A percentile compares a stretch with the other conserved stretches of the same genome.
These are phyloP conservation scores for Nomada fucata DNA, from an alignment of 2,888 invertebrate genomes.

Conservation along the genomic window DNA sequence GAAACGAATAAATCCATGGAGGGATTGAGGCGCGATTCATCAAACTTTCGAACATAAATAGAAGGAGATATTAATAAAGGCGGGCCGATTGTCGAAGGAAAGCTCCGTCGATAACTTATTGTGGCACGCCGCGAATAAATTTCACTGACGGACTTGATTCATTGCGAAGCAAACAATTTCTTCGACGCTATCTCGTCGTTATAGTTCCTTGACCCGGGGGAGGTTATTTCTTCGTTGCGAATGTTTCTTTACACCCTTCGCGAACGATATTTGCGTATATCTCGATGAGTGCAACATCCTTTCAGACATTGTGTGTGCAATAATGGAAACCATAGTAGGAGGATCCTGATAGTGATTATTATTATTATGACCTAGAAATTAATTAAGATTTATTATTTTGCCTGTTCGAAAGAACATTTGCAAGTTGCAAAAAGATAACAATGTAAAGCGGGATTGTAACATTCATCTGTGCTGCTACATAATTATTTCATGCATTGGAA, in stretches of 20 bases:
- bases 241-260: neutral
- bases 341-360: too few species aligned
- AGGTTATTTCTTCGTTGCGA: conserved; percentile 14
- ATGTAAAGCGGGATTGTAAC: too few species aligned
- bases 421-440: too few species aligned
- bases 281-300: neutral
- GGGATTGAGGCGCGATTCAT: conserved; percentile 29
- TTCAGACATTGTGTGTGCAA: neutral
- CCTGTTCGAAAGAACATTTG: too few species aligned
- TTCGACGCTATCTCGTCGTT: conserved; percentile 13
- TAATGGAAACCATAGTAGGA: neutral
- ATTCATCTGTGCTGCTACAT: too few species aligned
- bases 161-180: conserved; percentile 39
- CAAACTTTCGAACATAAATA: conserved; percentile 42
- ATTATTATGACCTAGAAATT: too few species aligned
- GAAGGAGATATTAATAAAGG: conserved; percentile 36
- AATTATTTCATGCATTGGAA: too few species aligned
- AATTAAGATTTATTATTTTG: too few species aligned
- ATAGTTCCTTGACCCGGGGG: conserved; percentile 13
- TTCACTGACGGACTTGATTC: conserved; percentile 44
- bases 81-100: neutral
- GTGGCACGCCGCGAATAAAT: conserved; percentile 40
- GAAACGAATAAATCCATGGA: conserved; percentile 18
- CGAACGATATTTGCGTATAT: conserved; percentile 21
- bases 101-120: conserved; percentile 29